These are phyloP conservation scores for Heteractis magnifica DNA, from an alignment of 92 coral and sea anemone species.

Conservation along the genomic window DNA sequence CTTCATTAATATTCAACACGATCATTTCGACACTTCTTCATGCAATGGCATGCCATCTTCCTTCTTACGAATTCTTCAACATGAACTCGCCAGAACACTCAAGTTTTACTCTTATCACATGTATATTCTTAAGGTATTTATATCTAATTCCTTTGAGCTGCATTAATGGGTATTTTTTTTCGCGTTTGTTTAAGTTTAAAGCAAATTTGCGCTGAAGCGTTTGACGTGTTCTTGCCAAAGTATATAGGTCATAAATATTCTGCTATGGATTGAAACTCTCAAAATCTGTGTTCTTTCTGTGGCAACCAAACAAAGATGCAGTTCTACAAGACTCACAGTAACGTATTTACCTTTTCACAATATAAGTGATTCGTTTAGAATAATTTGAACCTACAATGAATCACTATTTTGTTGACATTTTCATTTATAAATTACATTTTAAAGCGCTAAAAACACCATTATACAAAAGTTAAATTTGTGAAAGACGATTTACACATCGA, in stretches of 20 bases:
- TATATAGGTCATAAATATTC: too few species aligned
- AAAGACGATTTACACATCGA: neutral
- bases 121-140: neutral
- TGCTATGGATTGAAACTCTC: too few species aligned
- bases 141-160: neutral
- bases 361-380: neutral
- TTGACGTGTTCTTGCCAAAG: too few species aligned
- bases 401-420: neutral
- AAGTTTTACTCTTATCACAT: neutral
- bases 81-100: neutral
- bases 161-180: too few species aligned
- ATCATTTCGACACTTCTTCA: neutral
- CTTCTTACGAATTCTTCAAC: neutral
- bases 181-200: too few species aligned
- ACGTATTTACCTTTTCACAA: neutral
- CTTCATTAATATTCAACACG: conserved; percentile 3
- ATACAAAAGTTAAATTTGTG: neutral
- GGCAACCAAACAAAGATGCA: too few species aligned
- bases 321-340: too few species aligned
- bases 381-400: neutral
- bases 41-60: neutral
- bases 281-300: too few species aligned
- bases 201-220: too few species aligned
- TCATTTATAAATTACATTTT: neutral
- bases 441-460: neutral